A percentile compares a stretch with the other conserved stretches of the same genome.
These are phyloP conservation scores for Amazona guildingii DNA, from an alignment of 2,113 vertebrate species.

Conservation along the genomic window DNA sequence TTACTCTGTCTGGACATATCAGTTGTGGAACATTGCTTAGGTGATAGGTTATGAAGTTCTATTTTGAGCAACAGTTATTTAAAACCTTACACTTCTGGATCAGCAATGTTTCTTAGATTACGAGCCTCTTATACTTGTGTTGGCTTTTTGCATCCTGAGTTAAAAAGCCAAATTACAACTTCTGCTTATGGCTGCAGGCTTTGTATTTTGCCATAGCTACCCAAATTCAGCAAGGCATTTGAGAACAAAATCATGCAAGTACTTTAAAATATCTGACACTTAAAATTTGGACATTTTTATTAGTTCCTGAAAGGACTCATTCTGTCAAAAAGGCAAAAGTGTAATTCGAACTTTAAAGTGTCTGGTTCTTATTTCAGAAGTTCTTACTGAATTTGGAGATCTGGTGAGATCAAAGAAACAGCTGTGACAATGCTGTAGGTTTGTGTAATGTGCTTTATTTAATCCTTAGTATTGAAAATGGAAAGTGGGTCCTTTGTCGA, in stretches of 20 bases:
- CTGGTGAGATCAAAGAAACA: constrained; percentile 3
- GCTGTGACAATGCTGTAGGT: neutral
- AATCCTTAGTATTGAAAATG: neutral
- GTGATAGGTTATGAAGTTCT: constrained; percentile 43
- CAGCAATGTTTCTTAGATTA: constrained; percentile 3
- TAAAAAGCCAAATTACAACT: neutral
- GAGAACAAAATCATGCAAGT: neutral
- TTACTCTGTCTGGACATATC: neutral
- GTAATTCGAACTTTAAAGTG: neutral
- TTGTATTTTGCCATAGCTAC: neutral
- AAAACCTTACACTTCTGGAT: neutral
- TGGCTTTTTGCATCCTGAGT: neutral
- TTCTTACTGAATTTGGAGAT: neutral
- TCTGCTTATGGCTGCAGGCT: neutral
- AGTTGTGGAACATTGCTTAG: neutral
- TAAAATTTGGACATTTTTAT: neutral
- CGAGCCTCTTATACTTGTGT: neutral
- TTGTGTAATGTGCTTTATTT: constrained; percentile 37
- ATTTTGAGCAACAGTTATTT: constrained; percentile 63
- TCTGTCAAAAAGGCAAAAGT: neutral
- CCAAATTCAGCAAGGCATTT: neutral
- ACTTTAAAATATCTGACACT: neutral
- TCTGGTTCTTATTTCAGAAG: neutral
- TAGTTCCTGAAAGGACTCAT: neutral
- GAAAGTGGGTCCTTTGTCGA: neutral